phyloP scores from a whole-genome alignment of 2,113 vertebrate genomes.

The Alaudala cheleensis region DNA sequence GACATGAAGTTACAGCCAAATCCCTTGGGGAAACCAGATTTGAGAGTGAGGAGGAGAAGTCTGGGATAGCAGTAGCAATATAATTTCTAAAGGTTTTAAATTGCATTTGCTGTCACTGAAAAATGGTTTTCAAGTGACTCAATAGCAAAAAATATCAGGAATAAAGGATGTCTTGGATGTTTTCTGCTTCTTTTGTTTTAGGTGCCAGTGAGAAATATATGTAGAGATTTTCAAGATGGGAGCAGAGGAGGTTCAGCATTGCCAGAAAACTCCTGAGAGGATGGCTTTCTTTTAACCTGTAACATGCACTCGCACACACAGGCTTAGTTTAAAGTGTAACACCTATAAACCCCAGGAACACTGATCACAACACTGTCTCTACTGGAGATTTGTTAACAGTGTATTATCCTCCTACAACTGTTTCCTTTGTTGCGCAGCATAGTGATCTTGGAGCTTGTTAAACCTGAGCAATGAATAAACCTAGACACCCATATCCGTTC shows the following conservation, averaged over 20 bases:
- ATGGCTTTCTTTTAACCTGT: not conserved
- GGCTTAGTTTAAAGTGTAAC: accelerated
- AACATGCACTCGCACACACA: not conserved
- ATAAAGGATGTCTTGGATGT: not conserved
- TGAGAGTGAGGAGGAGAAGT: not conserved
- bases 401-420: not conserved
- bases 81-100: not conserved
- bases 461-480: not conserved
- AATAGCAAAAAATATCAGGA: not conserved
- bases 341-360: not conserved
- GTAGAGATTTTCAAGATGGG: not conserved
- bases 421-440: not conserved
- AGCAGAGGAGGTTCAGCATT: not conserved
- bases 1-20: not conserved
- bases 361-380: not conserved
- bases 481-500: not conserved
- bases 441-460: not conserved
- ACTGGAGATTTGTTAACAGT: not conserved
- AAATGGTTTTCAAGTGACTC: not conserved
- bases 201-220: not conserved
- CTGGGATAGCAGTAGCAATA: not conserved
- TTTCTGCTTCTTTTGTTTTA: not conserved
- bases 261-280: not conserved
- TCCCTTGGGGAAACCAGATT: not conserved
- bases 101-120: not conserved